A percentile compares a stretch with the other conserved stretches of the same genome.
Conservation (phyloP, 2,797 vertebrate species). For the Enteromius radiatus region DNA sequence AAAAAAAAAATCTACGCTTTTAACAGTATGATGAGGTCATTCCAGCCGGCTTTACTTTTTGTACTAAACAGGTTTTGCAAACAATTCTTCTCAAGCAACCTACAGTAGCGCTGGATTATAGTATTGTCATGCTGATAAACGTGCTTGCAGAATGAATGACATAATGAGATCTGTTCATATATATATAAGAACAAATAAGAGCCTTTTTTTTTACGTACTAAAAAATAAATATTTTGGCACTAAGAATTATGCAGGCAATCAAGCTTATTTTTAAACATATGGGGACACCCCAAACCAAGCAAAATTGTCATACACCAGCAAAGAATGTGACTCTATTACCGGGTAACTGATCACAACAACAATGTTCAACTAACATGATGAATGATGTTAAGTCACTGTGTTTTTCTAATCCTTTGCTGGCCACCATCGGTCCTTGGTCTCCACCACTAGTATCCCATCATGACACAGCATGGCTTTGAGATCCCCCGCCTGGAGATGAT, state of each 20-base stretch:
- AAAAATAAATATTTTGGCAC: not conserved
- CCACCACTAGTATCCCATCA: slow-evolving; percentile 84
- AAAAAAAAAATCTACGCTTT: not conserved
- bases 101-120: not conserved
- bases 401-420: slow-evolving; percentile 42
- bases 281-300: no score
- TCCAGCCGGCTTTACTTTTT: not conserved
- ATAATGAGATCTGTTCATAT: not conserved
- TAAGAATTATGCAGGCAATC: not conserved
- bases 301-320: not conserved
- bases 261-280: not conserved
- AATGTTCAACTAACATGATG: not conserved
- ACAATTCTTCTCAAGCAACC: not conserved
- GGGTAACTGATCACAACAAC: not conserved
- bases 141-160: not conserved
- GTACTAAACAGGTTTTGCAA: not conserved
- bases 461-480: slow-evolving; percentile 81
- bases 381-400: not conserved
- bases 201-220: slow-evolving; percentile 2
- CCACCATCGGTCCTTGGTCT: slow-evolving; percentile 71
- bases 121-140: not conserved
- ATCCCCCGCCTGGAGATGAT: slow-evolving; percentile 71
- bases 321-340: not conserved
- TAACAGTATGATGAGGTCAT: not conserved
- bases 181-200: not conserved